Base-by-base conservation (phyloP, 2,113 vertebrate species). In the Halcyon senegalensis region DNA sequence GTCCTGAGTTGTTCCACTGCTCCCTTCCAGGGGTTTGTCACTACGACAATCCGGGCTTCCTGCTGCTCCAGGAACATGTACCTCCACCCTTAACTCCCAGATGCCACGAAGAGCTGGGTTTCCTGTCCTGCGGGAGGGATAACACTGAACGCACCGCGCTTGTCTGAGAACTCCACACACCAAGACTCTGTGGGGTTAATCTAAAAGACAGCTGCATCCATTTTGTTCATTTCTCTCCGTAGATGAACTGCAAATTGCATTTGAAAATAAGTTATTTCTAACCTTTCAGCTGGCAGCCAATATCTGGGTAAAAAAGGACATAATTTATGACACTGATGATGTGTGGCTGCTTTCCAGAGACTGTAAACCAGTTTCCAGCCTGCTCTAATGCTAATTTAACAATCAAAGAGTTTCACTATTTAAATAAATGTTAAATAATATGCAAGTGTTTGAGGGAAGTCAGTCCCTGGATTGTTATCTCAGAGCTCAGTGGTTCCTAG, bases 131-230 rank as follows among this genome's bases (percentile, higher is more conserved):
- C 31, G 5, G 16, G 62, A 56, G 43, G 89, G 87, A 73, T 28
- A 80, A 91, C 37, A 63, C 53, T 28, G 82, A 90, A 88, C 20
- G 10, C 74, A 58, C 44, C 79, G 69, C 75, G 46, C 87, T 97
- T 83, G 58, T 12, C 72, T 53, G 28, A 79, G 67, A 97, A 94
- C 80, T 94, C 95, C 70, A 74, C 46, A 46, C 16, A 27, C 68
- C 72, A 92, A 5, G 16, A 68, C 56, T 67, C 93, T 24, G 74
- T 67, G 62, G 95, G 96, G 97, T 98, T 98, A 97, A 98, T 96
- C 96, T 96, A 87, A 96, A 93, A 98, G 95, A 96, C 98, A 98
- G 97, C 97, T 98, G 97, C 96, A 98, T 97, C 95, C 96, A 95
- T 98, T 98, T 96, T 97, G 91, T 93, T 98, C 97, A 97, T 97